A percentile compares a stretch with the other conserved stretches of the same genome.
Evolutionary conservation across 1,140 invertebrate genomes (phyloP).

Genomic region (Drosophila micromelanica): DNA sequence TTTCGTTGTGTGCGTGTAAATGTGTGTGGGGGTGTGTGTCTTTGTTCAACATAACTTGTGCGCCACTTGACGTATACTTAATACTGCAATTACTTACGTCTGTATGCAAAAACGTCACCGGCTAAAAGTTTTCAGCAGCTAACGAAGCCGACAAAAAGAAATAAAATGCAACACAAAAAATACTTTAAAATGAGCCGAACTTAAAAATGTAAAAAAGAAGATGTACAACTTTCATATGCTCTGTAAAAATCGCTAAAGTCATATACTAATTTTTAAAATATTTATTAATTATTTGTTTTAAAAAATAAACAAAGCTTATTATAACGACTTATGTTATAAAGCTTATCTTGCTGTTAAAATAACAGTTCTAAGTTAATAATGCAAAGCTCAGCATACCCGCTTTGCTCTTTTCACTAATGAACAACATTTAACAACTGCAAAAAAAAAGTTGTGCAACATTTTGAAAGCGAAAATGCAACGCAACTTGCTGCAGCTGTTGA

Average conservation of each 20-base stretch:
- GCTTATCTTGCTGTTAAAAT: background rate
- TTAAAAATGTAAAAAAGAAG: background rate
- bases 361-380: background rate
- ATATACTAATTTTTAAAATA: too few species aligned
- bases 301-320: too few species aligned
- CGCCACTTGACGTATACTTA: constrained; percentile 41
- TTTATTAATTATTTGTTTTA: too few species aligned
- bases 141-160: constrained; percentile 23
- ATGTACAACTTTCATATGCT: background rate
- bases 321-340: too few species aligned
- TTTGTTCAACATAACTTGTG: constrained; percentile 7
- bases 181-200: constrained; percentile 4
- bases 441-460: constrained; percentile 37
- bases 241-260: background rate
- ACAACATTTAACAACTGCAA: constrained; percentile 20
- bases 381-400: constrained; percentile 13
- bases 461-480: constrained; percentile 52
- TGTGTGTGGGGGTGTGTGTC: constrained; percentile 14
- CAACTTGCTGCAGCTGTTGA: constrained; percentile 53
- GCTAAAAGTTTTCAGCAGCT: constrained; percentile 35
- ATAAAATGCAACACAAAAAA: constrained; percentile 17
- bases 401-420: constrained; percentile 7
- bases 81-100: constrained; percentile 33
- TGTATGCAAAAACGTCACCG: constrained; percentile 33
- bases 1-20: constrained; percentile 3